Base-by-base conservation (phyloP, 1,140 invertebrate genomes). In the Lordiphosa collinella region DNA sequence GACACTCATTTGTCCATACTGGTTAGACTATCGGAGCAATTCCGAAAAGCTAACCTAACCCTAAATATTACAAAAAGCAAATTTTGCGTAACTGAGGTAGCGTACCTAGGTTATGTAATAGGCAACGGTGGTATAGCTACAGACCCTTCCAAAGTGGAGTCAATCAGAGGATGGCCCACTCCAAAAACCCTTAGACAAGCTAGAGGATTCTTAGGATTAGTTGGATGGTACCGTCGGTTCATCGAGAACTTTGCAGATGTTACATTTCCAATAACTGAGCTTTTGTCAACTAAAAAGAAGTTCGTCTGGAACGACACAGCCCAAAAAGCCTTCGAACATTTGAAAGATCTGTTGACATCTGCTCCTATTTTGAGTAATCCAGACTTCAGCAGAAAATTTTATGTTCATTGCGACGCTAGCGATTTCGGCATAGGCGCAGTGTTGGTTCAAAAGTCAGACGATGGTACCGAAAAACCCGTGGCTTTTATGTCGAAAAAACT, bases 181-280 rank as follows among this genome's bases (percentile, higher is more conserved):
- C 50, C 65, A 5, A 41, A 48, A 35, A 49, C 47, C 0, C 22
- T 51, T 0, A 51, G 87, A 32, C 76, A 90, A 37, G 12, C 91
- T 0, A 57, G 89, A 40, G 18, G 71, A 22, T 91, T 92, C 57
- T 38, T 91, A 0, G 91, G 91, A 1, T 60, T 91, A 16, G 61
- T 72, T 1, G 73, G 82, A 1, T 91, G 89, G 69, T 90, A 90
- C 56, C 41, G 82, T 14, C 46, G 80, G 29, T 90, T 90, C 68
- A 60, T 91, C 18, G 64, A 60, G 3, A 72, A 73, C 49, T 89
- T 80, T 49, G 58, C 58, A 2, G 25, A 13, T 1, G 13, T 54
- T 4, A 52, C 12, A 3, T 10, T 29, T 7, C 51, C 55, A 3
- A 12, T 75, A 40, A 38, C 59, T 14, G 22, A 72, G 32, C 12